Conservation (phyloP, 2,797 vertebrate genomes). For the Karalla daura region DNA sequence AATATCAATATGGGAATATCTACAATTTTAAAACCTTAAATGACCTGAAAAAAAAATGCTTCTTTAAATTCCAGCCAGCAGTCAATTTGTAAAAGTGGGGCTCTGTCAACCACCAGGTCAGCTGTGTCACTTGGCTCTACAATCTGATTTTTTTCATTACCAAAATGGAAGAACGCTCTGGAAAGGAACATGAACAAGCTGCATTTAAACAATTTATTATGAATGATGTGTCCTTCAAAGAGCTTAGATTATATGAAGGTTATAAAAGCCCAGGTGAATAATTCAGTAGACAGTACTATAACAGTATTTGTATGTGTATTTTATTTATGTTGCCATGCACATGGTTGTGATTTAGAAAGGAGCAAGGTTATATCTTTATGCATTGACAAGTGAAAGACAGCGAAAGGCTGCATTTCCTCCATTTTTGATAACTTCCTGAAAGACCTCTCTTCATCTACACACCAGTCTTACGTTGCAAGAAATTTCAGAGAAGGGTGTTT, state of each 20-base stretch:
- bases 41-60: not conserved
- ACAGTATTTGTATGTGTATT: not conserved
- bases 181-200: not conserved
- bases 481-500: too few species aligned
- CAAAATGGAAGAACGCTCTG: not conserved
- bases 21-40: not conserved
- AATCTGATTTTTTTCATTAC: too few species aligned
- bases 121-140: not conserved
- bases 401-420: too few species aligned
- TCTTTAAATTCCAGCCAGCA: not conserved
- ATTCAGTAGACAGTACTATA: not conserved
- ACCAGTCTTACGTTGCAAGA: too few species aligned
- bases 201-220: not conserved
- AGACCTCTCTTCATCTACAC: too few species aligned
- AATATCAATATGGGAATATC: not conserved
- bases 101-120: not conserved
- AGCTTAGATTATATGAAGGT: not conserved
- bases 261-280: not conserved
- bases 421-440: too few species aligned
- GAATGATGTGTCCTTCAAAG: not conserved
- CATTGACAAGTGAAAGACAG: not conserved
- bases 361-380: not conserved
- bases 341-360: too few species aligned
- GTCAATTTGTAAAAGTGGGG: not conserved
- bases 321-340: not conserved